Percentiles rank a stretch among this genome's conserved stretches.
Evolutionary conservation across 2,797 vertebrate genomes (phyloP).

Genomic region (Mastacembelus armatus): DNA sequence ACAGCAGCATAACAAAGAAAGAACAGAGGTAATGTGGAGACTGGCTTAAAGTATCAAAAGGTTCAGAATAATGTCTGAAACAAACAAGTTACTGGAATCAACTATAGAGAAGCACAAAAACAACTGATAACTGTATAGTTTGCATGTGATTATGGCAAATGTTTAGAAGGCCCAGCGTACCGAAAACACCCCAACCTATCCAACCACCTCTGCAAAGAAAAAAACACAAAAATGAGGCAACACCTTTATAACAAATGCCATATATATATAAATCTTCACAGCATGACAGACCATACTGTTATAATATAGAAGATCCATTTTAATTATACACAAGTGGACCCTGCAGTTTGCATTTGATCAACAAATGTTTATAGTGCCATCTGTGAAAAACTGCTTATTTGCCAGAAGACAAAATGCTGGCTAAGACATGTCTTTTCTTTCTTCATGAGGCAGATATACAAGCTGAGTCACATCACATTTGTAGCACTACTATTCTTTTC

Average conservation of each 20-base stretch:
- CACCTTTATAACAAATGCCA: neutral
- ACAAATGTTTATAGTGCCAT: neutral
- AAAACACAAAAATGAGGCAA: conserved; percentile 7
- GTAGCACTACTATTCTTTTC: conserved; percentile 1
- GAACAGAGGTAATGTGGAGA: conserved; percentile 1
- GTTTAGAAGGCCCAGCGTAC: neutral
- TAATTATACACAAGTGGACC: conserved; percentile 12
- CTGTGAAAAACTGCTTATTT: conserved; percentile 29
- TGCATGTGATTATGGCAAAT: conserved; percentile 4
- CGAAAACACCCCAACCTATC: neutral
- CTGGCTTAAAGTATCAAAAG: neutral
- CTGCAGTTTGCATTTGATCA: conserved; percentile 44
- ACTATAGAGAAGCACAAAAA: neutral
- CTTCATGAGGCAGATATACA: neutral
- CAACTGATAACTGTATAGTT: neutral
- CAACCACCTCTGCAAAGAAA: conserved; percentile 3
- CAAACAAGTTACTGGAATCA: conserved; percentile 1
- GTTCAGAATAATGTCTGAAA: conserved; percentile 5
- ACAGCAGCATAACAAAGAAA: neutral
- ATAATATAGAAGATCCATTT: neutral
- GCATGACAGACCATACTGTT: conserved; percentile 3
- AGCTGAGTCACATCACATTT: neutral
- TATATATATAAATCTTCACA: neutral
- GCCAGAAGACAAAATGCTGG: neutral
- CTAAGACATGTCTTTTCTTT: conserved; percentile 6